Evolutionary conservation across 2,888 invertebrate genomes (phyloP).

Genomic region (Eueremaeus valkanovi): DNA sequence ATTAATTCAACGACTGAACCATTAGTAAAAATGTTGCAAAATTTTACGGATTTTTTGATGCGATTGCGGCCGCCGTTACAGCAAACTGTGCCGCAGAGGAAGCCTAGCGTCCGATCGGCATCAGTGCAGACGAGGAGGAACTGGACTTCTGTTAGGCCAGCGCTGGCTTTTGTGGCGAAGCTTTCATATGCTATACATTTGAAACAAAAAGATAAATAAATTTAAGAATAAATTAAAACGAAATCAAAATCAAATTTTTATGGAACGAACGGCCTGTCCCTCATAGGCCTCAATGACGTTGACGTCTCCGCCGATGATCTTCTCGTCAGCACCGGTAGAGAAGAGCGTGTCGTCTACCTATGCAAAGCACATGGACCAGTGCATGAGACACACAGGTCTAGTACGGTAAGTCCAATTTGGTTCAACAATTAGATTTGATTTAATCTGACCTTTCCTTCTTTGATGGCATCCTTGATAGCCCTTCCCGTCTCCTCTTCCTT

Average conservation of each 20-base stretch:
- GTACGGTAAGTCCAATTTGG: too few species aligned
- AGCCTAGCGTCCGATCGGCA: too few species aligned
- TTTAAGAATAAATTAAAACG: background rate
- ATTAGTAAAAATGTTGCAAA: conserved; percentile 29
- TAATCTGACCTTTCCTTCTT: conserved; percentile 49
- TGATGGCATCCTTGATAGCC: conserved; percentile 50
- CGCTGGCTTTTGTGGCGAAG: background rate
- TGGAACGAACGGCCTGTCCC: background rate
- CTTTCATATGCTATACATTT: background rate
- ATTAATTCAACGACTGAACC: conserved; percentile 6
- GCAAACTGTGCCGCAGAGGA: background rate
- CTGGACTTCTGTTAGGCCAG: background rate
- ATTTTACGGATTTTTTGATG: conserved; percentile 11
- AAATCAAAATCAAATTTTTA: background rate
- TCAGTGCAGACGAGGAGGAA: background rate
- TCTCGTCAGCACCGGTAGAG: background rate
- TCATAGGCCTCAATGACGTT: background rate
- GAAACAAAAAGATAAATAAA: background rate
- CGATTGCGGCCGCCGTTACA: conserved; percentile 23
- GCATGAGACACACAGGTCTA: too few species aligned
- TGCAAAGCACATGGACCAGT: too few species aligned
- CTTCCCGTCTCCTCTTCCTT: conserved; percentile 53
- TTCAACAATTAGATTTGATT: too few species aligned
- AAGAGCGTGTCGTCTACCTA: too few species aligned
- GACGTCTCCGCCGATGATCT: background rate